phyloP scores from a whole-genome alignment of 2,113 vertebrate species.

The Synchiropus splendidus region DNA sequence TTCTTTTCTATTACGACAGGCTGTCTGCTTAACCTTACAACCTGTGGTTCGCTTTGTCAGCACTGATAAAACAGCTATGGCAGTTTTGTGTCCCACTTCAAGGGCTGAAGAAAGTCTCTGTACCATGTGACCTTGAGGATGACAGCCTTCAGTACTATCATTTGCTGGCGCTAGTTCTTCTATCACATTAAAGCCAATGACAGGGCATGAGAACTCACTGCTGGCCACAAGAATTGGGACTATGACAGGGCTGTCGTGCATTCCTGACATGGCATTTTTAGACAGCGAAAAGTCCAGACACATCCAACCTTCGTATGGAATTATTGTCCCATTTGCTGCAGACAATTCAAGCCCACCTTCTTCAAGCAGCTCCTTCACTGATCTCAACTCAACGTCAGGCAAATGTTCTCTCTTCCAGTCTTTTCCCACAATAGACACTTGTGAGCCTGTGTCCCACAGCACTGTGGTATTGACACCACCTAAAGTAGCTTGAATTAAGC shows the following conservation, averaged over 20 bases:
- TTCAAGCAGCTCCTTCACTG: conserved; percentile 5
- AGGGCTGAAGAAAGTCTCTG: too few relatives aligned
- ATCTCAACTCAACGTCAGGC: conserved; percentile 1
- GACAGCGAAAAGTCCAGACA: conserved; percentile 3
- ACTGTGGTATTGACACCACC: background rate
- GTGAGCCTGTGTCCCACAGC: conserved; percentile 4
- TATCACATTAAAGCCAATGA: conserved; percentile 19
- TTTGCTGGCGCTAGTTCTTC: conserved; percentile 2
- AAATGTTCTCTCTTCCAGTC: conserved; percentile 8
- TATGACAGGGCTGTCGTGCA: too few relatives aligned
- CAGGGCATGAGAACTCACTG: background rate
- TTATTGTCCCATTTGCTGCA: too few relatives aligned
- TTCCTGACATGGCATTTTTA: background rate
- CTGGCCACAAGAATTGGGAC: too few relatives aligned
- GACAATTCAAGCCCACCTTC: too few relatives aligned
- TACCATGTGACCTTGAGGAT: too few relatives aligned
- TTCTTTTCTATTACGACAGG: background rate
- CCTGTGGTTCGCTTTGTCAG: conserved; percentile 7
- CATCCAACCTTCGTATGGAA: conserved; percentile 19
- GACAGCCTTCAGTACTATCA: background rate
- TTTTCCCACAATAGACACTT: conserved; percentile 5
- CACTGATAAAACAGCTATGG: conserved; percentile 8
- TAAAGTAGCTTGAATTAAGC: background rate
- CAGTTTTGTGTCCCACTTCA: too few relatives aligned
- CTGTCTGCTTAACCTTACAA: conserved; percentile 2